phyloP scores from a whole-genome alignment of 2,113 vertebrate genomes.

The Scopus umbretta region DNA sequence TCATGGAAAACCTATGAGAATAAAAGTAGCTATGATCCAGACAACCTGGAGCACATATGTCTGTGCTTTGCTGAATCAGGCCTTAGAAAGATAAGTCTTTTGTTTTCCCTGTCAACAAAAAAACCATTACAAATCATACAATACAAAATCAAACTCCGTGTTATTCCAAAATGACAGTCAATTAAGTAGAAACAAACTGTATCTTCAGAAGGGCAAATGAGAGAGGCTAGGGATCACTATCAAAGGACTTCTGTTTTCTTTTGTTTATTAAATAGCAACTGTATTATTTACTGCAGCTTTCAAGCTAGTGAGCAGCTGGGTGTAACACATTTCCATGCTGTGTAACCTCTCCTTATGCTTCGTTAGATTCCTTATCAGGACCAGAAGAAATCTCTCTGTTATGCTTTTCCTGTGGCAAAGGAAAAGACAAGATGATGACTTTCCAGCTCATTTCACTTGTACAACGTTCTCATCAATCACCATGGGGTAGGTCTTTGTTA shows the following conservation, averaged over 20 bases:
- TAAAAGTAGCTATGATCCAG: neutral
- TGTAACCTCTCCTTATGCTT: constrained; percentile 87
- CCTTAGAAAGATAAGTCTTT: neutral
- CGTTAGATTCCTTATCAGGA: constrained; percentile 83
- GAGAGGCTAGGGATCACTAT: constrained; percentile 50
- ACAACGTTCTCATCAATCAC: constrained; percentile 87
- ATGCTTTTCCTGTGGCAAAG: constrained; percentile 77
- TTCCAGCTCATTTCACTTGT: constrained; percentile 92
- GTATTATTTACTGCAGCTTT: constrained; percentile 65
- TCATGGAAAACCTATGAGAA: neutral
- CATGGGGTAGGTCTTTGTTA: constrained; percentile 80
- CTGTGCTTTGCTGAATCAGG: neutral
- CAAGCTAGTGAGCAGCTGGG: constrained; percentile 62
- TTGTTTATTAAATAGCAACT: constrained; percentile 64
- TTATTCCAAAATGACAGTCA: constrained; percentile 24
- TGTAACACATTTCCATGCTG: constrained; percentile 66
- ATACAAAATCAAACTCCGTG: neutral
- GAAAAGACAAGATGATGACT: constrained; percentile 85
- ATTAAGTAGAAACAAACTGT: constrained; percentile 37
- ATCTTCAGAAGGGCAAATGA: constrained; percentile 46
- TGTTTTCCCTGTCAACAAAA: neutral
- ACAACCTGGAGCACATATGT: neutral
- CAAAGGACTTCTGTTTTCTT: constrained; percentile 58
- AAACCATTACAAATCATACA: neutral
- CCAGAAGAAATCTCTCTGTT: constrained; percentile 76